Evolutionary conservation across 2,888 invertebrate genomes (phyloP).

Genomic region (Eurois occulta): DNA sequence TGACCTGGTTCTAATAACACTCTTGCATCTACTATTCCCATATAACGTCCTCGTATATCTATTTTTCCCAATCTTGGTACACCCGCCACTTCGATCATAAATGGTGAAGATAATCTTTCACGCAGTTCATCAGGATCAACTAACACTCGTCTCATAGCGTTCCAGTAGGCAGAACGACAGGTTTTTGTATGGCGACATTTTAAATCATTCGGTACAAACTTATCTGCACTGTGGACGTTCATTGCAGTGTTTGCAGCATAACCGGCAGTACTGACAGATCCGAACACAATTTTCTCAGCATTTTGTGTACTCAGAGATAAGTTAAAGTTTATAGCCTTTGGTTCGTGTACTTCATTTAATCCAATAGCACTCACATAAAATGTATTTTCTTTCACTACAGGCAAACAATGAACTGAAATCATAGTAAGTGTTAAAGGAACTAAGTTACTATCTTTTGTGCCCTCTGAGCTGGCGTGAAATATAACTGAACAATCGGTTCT

Average conservation of each 20-base stretch:
- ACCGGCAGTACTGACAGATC: conserved; percentile 77
- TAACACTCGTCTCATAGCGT: conserved; percentile 83
- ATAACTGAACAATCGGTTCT: conserved; percentile 72
- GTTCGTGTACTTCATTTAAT: conserved; percentile 74
- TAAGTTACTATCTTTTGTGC: conserved; percentile 63
- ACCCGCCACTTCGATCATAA: conserved; percentile 85
- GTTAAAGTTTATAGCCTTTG: conserved; percentile 77
- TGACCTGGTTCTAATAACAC: conserved; percentile 82
- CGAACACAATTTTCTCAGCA: conserved; percentile 81
- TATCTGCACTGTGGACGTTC: conserved; percentile 77
- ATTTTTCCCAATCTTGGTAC: conserved; percentile 82
- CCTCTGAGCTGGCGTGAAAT: conserved; percentile 71
- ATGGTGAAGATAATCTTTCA: conserved; percentile 73
- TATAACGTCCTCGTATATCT: conserved; percentile 83
- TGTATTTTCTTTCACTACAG: conserved; percentile 80
- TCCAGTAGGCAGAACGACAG: conserved; percentile 83
- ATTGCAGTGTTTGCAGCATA: conserved; percentile 76
- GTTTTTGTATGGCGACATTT: conserved; percentile 58
- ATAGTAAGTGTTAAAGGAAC: conserved; percentile 80
- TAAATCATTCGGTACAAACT: conserved; percentile 78
- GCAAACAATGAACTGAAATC: conserved; percentile 84
- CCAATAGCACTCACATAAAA: conserved; percentile 81
- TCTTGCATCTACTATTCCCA: conserved; percentile 81
- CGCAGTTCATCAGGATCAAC: conserved; percentile 75
- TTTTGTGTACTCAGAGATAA: conserved; percentile 76